Evolutionary conservation across 1,140 invertebrate species (phyloP), one percentile per base, ranked within the genome.

Genomic region (Pentalonia nigronervosa): DNA sequence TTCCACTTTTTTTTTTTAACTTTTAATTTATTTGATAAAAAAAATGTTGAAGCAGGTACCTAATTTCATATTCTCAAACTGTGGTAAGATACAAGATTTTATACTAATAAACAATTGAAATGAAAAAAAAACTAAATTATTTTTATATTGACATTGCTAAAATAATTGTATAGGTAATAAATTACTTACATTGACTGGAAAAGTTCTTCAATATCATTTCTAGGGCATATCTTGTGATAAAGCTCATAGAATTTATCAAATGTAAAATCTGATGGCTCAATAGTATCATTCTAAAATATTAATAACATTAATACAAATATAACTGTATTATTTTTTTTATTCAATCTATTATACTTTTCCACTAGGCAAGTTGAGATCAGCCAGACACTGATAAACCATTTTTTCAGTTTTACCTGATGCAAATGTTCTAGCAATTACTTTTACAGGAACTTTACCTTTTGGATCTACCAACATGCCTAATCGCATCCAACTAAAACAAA

Each of bases 181-280:
- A 41, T 56, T 93, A 97, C 98, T 97, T 96, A 99, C 99, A 99
- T 98, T 88, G 98, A 97, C 95, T 99, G 97, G 95, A 99, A 99
- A 11, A 99, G 96, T 95, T 99, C 99, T 95, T 99, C 99, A 94
- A 99, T 99, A 95, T 99, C 99, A 95, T 99, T 99, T 94, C 99
- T 96, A 20, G 99, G 99, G 95, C 99, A 99, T 94, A 99, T 99
- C 96, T 99, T 99, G 95, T 99, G 99, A 95, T 99, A 99, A 1
- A 99, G 96, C 81, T 98, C 97, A 96, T 99, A 99, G 95, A 99
- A 99, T 95, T 99, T 99, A 94, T 99, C 99, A 95, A 99, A 99
- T 3, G 99, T 99, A 95, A 99, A 99, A 93, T 98, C 97, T 91
- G 97, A 97, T 88, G 97, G 97, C 94, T 99, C 99, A 95, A 99